Conservation (phyloP, 35 echinoderm and acorn worm genomes). For the Heliocidaris erythrogramma region DNA sequence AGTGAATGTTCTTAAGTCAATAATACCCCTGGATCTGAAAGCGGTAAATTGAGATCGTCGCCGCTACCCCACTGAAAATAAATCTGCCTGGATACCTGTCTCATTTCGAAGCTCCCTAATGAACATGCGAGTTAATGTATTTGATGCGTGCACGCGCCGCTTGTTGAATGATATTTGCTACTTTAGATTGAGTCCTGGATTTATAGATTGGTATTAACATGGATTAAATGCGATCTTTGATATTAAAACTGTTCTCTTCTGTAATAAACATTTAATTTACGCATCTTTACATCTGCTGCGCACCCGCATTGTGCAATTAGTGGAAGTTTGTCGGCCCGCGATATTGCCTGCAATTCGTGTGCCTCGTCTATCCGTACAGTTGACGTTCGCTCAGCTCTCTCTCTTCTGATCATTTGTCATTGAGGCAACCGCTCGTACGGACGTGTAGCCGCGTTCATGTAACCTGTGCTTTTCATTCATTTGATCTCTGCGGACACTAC, state of each 20-base stretch:
- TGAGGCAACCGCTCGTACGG: neutral
- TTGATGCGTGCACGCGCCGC: neutral
- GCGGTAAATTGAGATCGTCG: neutral
- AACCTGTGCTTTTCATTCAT: neutral
- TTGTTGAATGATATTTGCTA: neutral
- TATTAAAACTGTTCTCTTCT: neutral
- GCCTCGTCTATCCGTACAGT: neutral
- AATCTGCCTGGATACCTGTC: neutral
- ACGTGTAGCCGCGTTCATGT: neutral
- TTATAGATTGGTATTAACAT: neutral
- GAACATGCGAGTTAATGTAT: neutral
- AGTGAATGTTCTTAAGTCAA: no score
- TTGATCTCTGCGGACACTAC: neutral
- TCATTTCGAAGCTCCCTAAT: neutral
- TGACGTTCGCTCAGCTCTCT: constrained; percentile 8
- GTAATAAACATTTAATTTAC: constrained; percentile 3
- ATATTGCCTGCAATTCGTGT: constrained; percentile 20
- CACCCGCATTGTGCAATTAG: constrained; percentile 33
- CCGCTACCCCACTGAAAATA: neutral
- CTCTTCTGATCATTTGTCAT: constrained; percentile 35
- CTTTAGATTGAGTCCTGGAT: neutral
- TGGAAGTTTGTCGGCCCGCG: constrained; percentile 2
- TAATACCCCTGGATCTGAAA: no score
- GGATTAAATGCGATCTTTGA: neutral
- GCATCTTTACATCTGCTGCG: neutral